Evolutionary conservation across 64 coral and sea anemone genomes (phyloP).

Genomic region (Orbicella faveolata): DNA sequence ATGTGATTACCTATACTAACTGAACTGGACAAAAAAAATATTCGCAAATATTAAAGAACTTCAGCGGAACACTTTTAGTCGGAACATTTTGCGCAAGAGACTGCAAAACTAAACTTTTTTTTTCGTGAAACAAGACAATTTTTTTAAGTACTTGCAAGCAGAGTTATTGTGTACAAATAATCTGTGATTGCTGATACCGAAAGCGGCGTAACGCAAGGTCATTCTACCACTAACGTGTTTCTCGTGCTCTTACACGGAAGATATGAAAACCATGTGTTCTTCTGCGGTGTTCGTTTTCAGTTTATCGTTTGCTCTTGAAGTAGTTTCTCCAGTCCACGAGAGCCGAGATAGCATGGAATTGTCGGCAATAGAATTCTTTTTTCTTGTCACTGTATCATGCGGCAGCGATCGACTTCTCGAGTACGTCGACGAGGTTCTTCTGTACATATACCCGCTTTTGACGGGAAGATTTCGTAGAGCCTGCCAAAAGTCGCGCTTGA

Average conservation of each 20-base stretch:
- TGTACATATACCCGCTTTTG: not conserved
- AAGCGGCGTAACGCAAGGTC: not conserved
- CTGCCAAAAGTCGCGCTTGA: slow-evolving; percentile 41
- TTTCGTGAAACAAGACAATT: no score
- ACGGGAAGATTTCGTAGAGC: not conserved
- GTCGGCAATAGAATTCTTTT: not conserved
- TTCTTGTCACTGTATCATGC: not conserved
- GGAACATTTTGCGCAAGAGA: no score
- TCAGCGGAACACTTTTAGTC: no score
- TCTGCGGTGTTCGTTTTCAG: not conserved
- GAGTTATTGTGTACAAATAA: no score
- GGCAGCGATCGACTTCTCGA: not conserved
- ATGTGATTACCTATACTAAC: no score
- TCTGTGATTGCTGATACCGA: no score
- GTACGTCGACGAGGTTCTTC: not conserved
- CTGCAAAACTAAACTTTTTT: no score
- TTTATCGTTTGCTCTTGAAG: not conserved
- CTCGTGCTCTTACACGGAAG: not conserved
- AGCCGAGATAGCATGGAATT: not conserved
- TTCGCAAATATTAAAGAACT: no score
- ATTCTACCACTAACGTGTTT: not conserved
- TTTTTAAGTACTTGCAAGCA: no score
- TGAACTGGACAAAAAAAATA: no score
- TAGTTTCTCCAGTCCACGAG: not conserved
- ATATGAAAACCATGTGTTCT: not conserved